Base-by-base conservation (phyloP, 2,888 invertebrate species). In the Archaeoteleia sp. region DNA sequence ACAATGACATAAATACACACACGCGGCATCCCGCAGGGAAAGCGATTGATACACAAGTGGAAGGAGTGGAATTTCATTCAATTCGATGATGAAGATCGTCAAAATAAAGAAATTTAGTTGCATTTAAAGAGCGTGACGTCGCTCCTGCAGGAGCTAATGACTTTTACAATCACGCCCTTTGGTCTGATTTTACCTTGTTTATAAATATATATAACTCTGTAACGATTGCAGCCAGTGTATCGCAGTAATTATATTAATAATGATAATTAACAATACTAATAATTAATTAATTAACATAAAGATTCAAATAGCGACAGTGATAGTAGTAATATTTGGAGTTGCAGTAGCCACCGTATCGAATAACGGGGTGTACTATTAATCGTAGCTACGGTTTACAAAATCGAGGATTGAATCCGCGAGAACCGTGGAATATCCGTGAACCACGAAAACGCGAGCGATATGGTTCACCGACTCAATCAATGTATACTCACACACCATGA, bases 401-500 rank as follows among this genome's bases (percentile, higher is more conserved):
- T 40, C 51, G 43, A 73, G 29, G 72, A 75, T 71, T 62, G 55
- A 71, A 67, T 65, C 15, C 25, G 49, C 32, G 62, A 57, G 29
- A 67, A 61, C 65, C 71, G 72, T 75, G 74, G 75, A 77, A 77
- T 78, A 78, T 77, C 73, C 73, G 74, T 76, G 74, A 73, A 74
- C 78, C 79, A 77, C 79, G 78, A 75, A 79, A 75, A 78, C 78
- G 76, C 76, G 78, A 80, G 77, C 78, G 75, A 78, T 77, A 74
- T 77, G 78, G 74, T 78, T 72, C 77, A 79, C 74, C 75, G 78
- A 78, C 72, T 79, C 78, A 75, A 76, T 77, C 78, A 74, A 71
- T 76, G 77, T 79, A 80, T 82, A 81, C 81, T 83, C 80, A 79
- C 81, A 81, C 81, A 82, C 79, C 79, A 81, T 80, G 74, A 83